These are phyloP conservation scores for Lepidonotus clava DNA, from an alignment of 2,888 invertebrate species.

Conservation along the genomic window DNA sequence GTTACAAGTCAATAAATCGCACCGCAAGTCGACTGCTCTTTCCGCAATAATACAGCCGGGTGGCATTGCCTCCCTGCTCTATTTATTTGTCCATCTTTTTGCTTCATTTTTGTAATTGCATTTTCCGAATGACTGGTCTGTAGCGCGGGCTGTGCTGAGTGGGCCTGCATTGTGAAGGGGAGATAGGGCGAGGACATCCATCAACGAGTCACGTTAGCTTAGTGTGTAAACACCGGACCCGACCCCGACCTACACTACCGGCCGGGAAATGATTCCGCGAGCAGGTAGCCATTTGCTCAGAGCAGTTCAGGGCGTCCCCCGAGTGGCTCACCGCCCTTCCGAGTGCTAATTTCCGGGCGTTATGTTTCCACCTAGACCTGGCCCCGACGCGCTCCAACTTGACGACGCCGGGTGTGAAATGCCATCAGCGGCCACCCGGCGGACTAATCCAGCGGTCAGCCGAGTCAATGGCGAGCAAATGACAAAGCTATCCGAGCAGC, in stretches of 20 bases:
- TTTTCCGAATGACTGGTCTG: background rate
- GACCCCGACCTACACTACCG: background rate
- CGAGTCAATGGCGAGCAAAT: background rate
- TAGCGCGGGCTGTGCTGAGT: background rate
- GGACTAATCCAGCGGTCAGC: background rate
- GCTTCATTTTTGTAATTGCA: background rate
- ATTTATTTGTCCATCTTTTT: background rate
- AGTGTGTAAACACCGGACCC: background rate
- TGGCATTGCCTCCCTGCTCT: background rate
- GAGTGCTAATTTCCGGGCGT: constrained; percentile 16
- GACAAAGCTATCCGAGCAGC: background rate
- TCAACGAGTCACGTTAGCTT: background rate
- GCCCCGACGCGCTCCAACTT: too few species aligned
- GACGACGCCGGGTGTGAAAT: background rate
- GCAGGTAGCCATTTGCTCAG: background rate
- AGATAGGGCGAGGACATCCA: background rate
- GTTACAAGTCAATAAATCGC: too few species aligned
- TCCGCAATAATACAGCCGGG: background rate
- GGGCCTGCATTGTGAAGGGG: background rate
- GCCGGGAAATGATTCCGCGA: background rate
- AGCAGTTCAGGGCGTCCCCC: background rate
- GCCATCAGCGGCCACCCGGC: background rate
- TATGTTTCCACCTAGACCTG: background rate
- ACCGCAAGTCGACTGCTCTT: too few species aligned
- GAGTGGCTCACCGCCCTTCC: too few species aligned